These are phyloP conservation scores for Chiloscyllium plagiosum DNA, from an alignment of 2,113 vertebrate species.

Conservation along the genomic window DNA sequence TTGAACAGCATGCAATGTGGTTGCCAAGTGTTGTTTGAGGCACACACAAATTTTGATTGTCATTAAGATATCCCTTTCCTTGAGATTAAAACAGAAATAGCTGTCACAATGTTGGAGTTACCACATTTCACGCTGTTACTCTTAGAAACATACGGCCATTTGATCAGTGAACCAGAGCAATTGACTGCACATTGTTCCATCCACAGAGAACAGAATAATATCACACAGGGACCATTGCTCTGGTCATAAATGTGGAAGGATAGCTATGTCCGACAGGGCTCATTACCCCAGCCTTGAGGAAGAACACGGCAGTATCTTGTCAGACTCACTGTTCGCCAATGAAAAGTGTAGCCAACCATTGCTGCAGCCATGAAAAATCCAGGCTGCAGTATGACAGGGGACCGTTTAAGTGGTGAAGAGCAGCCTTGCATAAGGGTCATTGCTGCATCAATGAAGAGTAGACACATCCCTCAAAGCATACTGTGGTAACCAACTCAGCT, in stretches of 20 bases:
- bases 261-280: not conserved
- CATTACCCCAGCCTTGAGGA: not conserved
- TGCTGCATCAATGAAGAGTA: not conserved
- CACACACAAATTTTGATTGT: not conserved
- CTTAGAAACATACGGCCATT: not conserved
- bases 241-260: not conserved
- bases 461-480: not conserved
- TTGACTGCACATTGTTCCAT: not conserved
- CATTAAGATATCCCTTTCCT: not conserved
- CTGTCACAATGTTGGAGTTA: not conserved
- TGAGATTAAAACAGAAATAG: not conserved
- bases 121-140: conserved; percentile 22
- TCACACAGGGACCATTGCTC: not conserved
- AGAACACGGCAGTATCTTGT: not conserved
- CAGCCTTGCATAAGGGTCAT: not conserved
- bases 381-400: not conserved
- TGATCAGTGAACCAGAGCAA: not conserved
- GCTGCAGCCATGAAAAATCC: not conserved
- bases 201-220: not conserved
- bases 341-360: not conserved
- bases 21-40: not conserved
- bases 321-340: not conserved
- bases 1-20: not conserved
- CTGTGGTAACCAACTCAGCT: not conserved
- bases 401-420: not conserved